Evolutionary conservation across 2,888 invertebrate species (phyloP).

Genomic region (Agriopis aurantiaria): DNA sequence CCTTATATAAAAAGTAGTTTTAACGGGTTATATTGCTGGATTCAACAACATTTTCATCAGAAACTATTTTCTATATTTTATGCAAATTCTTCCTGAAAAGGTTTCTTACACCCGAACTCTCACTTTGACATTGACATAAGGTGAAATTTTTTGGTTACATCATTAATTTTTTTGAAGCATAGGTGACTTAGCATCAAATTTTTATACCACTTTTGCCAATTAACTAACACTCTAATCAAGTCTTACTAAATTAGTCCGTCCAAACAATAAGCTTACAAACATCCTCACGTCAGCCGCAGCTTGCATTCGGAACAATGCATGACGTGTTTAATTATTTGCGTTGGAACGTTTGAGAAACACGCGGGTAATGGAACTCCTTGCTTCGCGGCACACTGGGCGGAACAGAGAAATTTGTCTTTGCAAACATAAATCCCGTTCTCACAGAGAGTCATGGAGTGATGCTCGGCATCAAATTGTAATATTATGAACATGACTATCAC

Average conservation of each 20-base stretch:
- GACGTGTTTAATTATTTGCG: conserved; percentile 77
- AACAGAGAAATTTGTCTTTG: background rate
- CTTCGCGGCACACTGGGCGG: conserved; percentile 29
- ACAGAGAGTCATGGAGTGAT: background rate
- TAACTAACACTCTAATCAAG: background rate
- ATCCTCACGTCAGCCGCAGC: conserved; percentile 59
- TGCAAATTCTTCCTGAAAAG: no score
- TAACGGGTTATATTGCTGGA: no score
- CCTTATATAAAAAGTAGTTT: no score
- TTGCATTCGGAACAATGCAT: conserved; percentile 59
- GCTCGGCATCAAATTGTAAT: background rate
- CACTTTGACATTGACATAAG: no score
- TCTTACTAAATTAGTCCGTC: background rate
- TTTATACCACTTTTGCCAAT: no score
- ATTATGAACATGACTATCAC: no score
- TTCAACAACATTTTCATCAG: no score
- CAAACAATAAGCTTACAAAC: conserved; percentile 13
- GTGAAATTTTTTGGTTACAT: no score
- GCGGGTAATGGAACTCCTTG: conserved; percentile 53
- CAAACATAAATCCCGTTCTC: background rate
- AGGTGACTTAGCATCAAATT: no score
- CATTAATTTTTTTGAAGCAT: no score
- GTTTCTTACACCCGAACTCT: no score
- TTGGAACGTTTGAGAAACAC: conserved; percentile 60
- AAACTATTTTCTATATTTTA: no score